Percentiles rank a stretch among this genome's conserved stretches.
These are phyloP conservation scores for Chromobotia macracanthus DNA, from an alignment of 2,797 vertebrate genomes.

Conservation along the genomic window DNA sequence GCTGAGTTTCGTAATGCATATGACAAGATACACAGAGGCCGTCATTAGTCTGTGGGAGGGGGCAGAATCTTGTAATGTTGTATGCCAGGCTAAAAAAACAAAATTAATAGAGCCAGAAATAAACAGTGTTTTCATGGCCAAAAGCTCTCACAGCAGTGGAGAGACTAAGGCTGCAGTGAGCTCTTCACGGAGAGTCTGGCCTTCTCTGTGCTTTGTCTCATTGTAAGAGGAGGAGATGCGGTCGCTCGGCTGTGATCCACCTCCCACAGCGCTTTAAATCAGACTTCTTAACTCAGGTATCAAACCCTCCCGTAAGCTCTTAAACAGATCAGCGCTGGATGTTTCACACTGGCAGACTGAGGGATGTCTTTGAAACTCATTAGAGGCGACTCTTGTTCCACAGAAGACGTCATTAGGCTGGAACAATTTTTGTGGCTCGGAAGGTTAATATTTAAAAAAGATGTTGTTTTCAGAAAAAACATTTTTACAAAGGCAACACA, in stretches of 20 bases:
- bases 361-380: not conserved
- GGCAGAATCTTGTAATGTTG: slow-evolving; percentile 67
- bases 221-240: not conserved
- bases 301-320: not conserved
- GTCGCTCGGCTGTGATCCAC: slow-evolving; percentile 12
- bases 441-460: not conserved
- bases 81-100: slow-evolving; percentile 51
- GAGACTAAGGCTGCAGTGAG: not conserved
- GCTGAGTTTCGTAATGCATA: slow-evolving; percentile 29
- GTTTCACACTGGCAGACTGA: not conserved
- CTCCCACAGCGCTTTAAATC: slow-evolving; percentile 1
- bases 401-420: not conserved
- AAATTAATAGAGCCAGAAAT: slow-evolving; percentile 47
- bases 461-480: not conserved
- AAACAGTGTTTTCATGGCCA: slow-evolving; percentile 24
- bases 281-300: not conserved
- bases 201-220: not conserved
- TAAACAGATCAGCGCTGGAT: slow-evolving; percentile 17
- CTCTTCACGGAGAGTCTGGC: not conserved
- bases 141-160: not conserved
- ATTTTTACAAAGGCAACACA: not conserved
- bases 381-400: not conserved
- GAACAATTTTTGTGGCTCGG: not conserved
- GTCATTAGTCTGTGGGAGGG: slow-evolving; percentile 72
- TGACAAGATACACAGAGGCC: slow-evolving; percentile 67